These are phyloP conservation scores for Psittacara wagleri DNA, from an alignment of 2,113 vertebrate species.

Conservation along the genomic window DNA sequence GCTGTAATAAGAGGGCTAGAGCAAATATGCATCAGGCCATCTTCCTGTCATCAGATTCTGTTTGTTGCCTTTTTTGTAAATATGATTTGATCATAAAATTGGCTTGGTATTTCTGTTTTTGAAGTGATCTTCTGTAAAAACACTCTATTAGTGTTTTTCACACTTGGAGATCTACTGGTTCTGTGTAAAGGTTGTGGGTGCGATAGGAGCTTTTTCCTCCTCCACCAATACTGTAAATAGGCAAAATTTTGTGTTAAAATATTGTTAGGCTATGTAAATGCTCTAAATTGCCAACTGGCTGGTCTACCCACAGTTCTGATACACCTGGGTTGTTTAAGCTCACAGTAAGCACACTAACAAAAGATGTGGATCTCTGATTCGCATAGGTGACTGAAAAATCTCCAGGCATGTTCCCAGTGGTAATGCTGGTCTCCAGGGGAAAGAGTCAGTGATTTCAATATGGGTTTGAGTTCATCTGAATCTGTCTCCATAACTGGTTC, in stretches of 20 bases:
- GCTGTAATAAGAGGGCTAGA: neutral
- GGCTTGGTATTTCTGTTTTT: neutral
- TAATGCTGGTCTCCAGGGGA: neutral
- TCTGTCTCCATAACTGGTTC: neutral
- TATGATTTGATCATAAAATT: neutral
- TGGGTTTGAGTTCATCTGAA: neutral
- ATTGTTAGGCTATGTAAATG: neutral
- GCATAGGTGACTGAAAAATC: neutral
- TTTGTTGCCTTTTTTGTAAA: neutral
- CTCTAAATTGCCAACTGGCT: neutral
- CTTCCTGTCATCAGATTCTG: neutral
- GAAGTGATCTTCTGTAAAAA: neutral
- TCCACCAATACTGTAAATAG: neutral
- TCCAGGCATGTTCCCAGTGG: neutral
- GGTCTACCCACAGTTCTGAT: neutral
- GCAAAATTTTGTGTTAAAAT: neutral
- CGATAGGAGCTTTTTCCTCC: neutral
- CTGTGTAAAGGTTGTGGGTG: neutral
- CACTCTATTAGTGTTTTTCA: neutral
- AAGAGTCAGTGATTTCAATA: neutral
- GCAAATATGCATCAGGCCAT: neutral
- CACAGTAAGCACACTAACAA: neutral
- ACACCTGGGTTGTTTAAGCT: neutral
- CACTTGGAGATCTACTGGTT: neutral
- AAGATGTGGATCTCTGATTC: neutral